Evolutionary conservation across 35 echinoderm and acorn worm species (phyloP).

Genomic region (Heliocidaris tuberculata): DNA sequence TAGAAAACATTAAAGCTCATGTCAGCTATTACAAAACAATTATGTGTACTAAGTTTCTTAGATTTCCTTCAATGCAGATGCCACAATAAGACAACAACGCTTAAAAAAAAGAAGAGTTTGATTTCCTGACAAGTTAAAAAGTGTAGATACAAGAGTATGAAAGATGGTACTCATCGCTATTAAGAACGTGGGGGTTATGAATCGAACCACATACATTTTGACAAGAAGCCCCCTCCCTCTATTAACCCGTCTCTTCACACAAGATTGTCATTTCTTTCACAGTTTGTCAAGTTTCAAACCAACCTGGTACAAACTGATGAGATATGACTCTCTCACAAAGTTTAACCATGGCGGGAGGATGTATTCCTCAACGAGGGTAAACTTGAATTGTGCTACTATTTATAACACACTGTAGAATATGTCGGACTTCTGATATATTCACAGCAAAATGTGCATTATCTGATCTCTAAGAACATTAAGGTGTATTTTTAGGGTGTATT

Average conservation of each 20-base stretch:
- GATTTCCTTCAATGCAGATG: no score
- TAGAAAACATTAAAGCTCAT: no score
- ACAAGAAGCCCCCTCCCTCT: neutral
- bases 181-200: neutral
- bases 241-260: neutral
- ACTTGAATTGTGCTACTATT: neutral
- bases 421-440: no score
- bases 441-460: no score
- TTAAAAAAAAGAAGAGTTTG: no score
- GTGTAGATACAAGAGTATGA: neutral
- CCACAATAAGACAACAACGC: no score
- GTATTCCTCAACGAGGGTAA: neutral
- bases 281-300: constrained; percentile 4
- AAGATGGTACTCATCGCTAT: neutral
- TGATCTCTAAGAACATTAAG: no score
- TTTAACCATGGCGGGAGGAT: neutral
- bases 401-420: neutral
- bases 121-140: no score
- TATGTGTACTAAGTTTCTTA: no score
- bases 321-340: neutral
- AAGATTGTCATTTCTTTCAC: constrained; percentile 17
- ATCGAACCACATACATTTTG: neutral
- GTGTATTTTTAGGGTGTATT: no score
- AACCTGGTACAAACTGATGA: neutral
- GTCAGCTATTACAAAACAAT: no score